Percentiles rank a stretch among this genome's conserved stretches.
Evolutionary conservation across 1,140 invertebrate genomes (phyloP).

Genomic region (Dinoponera quadriceps): DNA sequence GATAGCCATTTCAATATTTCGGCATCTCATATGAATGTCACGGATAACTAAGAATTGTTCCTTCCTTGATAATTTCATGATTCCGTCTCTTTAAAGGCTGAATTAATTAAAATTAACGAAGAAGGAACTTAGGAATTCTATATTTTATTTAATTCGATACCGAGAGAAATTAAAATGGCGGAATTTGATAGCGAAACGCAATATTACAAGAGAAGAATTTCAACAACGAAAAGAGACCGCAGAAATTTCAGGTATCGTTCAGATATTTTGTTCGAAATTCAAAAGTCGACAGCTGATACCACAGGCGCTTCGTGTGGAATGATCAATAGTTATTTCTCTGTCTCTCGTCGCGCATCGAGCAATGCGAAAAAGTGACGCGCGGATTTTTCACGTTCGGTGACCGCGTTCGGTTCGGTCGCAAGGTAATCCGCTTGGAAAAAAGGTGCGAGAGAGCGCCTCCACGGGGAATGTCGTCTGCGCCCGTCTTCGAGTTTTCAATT

Average conservation of each 20-base stretch:
- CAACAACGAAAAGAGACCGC: neutral
- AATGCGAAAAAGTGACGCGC: conserved; percentile 20
- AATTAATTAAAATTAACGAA: neutral
- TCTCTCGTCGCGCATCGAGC: neutral
- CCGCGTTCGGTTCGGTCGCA: conserved; percentile 3
- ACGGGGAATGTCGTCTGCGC: conserved; percentile 6
- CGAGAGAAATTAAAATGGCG: neutral
- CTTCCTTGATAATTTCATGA: neutral
- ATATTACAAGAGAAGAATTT: neutral
- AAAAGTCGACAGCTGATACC: neutral
- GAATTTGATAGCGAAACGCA: neutral
- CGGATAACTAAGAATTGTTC: neutral
- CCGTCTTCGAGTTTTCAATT: conserved; percentile 44
- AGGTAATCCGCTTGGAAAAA: conserved; percentile 46
- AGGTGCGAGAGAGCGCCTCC: neutral
- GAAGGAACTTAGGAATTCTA: neutral
- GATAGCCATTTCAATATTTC: neutral
- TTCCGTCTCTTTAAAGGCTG: neutral
- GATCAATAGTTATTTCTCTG: neutral
- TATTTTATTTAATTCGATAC: neutral
- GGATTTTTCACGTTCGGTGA: conserved; percentile 31
- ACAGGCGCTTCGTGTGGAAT: neutral
- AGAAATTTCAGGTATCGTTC: neutral
- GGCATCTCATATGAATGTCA: neutral
- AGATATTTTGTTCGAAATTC: neutral